Percentiles rank a stretch among this genome's conserved stretches.
These are phyloP conservation scores for Papilio gigon DNA, from an alignment of 2,888 invertebrate species.

Conservation along the genomic window DNA sequence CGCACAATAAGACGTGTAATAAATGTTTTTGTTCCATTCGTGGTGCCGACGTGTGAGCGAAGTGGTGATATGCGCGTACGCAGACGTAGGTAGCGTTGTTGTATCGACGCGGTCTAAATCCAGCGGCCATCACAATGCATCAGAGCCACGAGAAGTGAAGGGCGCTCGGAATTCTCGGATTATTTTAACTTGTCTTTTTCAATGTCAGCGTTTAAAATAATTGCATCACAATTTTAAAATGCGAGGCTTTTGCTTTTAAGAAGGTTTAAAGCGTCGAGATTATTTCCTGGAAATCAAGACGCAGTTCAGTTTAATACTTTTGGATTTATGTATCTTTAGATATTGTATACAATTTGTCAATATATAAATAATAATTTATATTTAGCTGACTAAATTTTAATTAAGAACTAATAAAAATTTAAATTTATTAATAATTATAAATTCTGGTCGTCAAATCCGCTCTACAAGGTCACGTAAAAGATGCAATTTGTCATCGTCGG, in stretches of 20 bases:
- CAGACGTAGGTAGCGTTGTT: constrained; percentile 61
- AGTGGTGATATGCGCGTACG: constrained; percentile 58
- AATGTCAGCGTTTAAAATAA: constrained; percentile 83
- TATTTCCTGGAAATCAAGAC: constrained; percentile 78
- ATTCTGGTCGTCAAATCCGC: constrained; percentile 32
- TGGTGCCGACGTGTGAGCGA: constrained; percentile 43
- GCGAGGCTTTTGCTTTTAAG: constrained; percentile 78
- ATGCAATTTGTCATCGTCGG: constrained; percentile 24
- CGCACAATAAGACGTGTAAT: neutral
- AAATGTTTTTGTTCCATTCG: constrained; percentile 13
- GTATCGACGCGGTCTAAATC: constrained; percentile 76
- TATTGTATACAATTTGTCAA: constrained; percentile 43
- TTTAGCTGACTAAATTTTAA: constrained; percentile 40
- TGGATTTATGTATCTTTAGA: constrained; percentile 48
- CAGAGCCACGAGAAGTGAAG: constrained; percentile 75
- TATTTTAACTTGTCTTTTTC: constrained; percentile 82
- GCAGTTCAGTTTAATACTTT: constrained; percentile 57
- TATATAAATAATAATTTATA: constrained; percentile 37
- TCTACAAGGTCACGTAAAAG: constrained; percentile 27
- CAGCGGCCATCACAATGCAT: constrained; percentile 79
- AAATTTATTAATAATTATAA: constrained; percentile 23
- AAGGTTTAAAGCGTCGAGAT: constrained; percentile 74
- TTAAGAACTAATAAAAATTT: constrained; percentile 37
- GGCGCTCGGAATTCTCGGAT: constrained; percentile 79
- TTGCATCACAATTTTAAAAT: constrained; percentile 82